These are phyloP conservation scores for Drosophila equinoxialis DNA, from an alignment of 1,140 invertebrate genomes.

Conservation along the genomic window DNA sequence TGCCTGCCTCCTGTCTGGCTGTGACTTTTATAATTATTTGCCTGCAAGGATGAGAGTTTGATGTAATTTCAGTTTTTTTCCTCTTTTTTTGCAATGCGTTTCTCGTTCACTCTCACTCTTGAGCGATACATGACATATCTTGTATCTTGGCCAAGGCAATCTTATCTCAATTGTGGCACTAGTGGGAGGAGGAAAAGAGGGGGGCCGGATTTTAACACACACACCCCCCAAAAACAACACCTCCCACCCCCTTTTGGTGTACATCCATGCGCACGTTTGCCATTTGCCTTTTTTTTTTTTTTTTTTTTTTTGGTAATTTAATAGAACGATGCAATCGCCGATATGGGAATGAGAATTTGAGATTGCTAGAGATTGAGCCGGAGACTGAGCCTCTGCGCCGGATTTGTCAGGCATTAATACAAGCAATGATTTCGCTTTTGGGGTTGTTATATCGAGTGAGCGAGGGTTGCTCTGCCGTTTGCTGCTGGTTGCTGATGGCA, in stretches of 20 bases:
- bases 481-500: slow-evolving; percentile 12
- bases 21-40: slow-evolving; percentile 77
- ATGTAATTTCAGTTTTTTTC: slow-evolving; percentile 67
- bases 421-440: slow-evolving; percentile 32
- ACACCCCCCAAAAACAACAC: slow-evolving; percentile 20
- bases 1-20: slow-evolving; percentile 43
- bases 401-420: slow-evolving; percentile 69
- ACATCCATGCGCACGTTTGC: slow-evolving; percentile 67
- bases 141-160: slow-evolving; percentile 70
- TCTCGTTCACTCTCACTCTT: slow-evolving; percentile 31
- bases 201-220: slow-evolving; percentile 5
- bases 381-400: slow-evolving; percentile 41
- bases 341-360: slow-evolving; percentile 64
- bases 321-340: slow-evolving; percentile 77
- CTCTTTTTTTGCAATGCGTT: slow-evolving; percentile 40
- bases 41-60: slow-evolving; percentile 66
- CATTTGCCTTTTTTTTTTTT: slow-evolving; percentile 53
- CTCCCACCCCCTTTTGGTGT: slow-evolving; percentile 33
- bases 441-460: slow-evolving; percentile 41
- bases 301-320: slow-evolving; percentile 66
- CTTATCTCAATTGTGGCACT: slow-evolving; percentile 80
- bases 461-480: slow-evolving; percentile 43
- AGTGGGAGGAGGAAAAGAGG: slow-evolving; percentile 16
- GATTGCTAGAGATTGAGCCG: slow-evolving; percentile 54
- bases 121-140: slow-evolving; percentile 81